Conservation (phyloP, 2,797 vertebrate genomes). For the Anguilla anguilla region DNA sequence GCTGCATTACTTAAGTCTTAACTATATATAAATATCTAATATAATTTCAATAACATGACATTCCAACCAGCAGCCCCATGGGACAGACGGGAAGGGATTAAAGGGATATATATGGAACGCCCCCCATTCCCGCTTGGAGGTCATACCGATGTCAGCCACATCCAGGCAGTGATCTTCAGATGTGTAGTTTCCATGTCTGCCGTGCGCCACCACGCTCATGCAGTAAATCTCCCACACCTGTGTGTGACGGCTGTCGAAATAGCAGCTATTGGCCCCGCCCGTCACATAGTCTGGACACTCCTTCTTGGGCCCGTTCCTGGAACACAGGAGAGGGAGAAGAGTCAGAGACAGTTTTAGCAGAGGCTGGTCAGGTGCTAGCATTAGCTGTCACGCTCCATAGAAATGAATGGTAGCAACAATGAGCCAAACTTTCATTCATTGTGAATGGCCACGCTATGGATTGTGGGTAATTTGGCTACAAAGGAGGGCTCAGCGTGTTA, state of each 20-base stretch:
- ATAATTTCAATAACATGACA: background rate
- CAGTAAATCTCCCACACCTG: constrained; percentile 73
- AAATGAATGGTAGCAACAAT: too few relatives aligned
- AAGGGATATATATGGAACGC: background rate
- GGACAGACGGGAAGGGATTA: background rate
- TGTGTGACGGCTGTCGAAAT: constrained; percentile 74
- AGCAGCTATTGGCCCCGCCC: constrained; percentile 70
- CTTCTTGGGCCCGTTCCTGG: constrained; percentile 51
- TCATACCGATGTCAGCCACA: constrained; percentile 72
- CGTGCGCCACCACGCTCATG: constrained; percentile 67
- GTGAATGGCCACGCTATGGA: too few relatives aligned
- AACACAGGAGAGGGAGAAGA: background rate
- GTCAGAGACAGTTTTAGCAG: background rate
- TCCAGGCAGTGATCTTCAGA: constrained; percentile 71
- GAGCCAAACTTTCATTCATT: too few relatives aligned
- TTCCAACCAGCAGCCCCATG: background rate
- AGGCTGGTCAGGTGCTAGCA: too few relatives aligned
- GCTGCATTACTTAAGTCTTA: background rate
- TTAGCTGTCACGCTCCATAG: too few relatives aligned
- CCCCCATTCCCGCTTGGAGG: constrained; percentile 6
- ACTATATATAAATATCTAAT: background rate
- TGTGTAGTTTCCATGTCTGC: constrained; percentile 53
- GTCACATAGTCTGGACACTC: constrained; percentile 74
- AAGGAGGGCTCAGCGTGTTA: too few relatives aligned
- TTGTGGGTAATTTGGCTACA: too few relatives aligned